phyloP scores from a whole-genome alignment of 2,797 vertebrate genomes.

The Diceros bicornis region DNA sequence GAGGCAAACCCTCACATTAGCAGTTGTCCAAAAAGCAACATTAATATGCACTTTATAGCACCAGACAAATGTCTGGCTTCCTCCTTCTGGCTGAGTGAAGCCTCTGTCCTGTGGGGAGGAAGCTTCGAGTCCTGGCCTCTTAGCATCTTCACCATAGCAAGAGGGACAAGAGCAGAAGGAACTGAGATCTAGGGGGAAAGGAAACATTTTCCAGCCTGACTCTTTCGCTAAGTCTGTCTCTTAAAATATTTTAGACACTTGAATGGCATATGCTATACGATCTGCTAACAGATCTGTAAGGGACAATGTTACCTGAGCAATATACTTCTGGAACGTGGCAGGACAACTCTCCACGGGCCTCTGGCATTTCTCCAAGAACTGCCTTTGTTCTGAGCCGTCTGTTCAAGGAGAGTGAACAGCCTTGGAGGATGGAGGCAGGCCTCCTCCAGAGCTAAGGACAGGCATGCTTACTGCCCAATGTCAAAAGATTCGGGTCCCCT shows the following conservation, averaged over 20 bases:
- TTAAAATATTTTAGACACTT: background rate
- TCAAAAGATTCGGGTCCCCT: background rate
- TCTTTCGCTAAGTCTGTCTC: background rate
- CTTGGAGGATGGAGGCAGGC: background rate
- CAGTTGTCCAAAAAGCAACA: background rate
- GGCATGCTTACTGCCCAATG: rapidly evolving
- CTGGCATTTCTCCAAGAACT: background rate
- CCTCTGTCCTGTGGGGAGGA: background rate
- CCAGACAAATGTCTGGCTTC: background rate
- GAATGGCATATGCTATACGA: rapidly evolving
- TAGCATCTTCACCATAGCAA: background rate
- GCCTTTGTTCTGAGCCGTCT: background rate
- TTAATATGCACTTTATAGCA: rapidly evolving
- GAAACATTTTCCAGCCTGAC: background rate
- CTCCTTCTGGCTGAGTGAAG: background rate
- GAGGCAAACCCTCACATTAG: background rate
- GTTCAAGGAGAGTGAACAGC: background rate
- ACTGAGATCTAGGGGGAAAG: background rate
- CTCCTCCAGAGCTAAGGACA: background rate
- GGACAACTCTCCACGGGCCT: background rate
- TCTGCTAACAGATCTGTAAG: background rate
- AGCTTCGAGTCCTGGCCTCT: background rate
- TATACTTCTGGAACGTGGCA: rapidly evolving
- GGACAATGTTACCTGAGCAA: rapidly evolving
- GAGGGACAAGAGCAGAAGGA: background rate